Percentiles rank a stretch among this genome's conserved stretches.
These are phyloP conservation scores for Synergus itoensis DNA, from an alignment of 2,888 invertebrate genomes.

Conservation along the genomic window DNA sequence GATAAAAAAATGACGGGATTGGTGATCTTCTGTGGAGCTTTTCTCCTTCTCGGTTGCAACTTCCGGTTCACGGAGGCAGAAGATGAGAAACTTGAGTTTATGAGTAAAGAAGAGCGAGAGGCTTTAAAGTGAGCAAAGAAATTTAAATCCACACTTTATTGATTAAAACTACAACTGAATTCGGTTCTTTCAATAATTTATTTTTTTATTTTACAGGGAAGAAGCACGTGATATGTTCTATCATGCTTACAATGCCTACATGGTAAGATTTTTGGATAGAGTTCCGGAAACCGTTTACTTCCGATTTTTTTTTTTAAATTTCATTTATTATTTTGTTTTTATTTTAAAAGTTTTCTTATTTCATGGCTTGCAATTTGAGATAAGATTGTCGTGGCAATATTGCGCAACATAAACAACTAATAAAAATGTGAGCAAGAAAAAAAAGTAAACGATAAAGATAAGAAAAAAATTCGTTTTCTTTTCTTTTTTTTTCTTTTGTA, in stretches of 20 bases:
- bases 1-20: conserved; percentile 66
- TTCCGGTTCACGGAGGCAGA: conserved; percentile 62
- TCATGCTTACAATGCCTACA: conserved; percentile 96
- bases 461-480: too few relatives aligned
- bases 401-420: neutral
- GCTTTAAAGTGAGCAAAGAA: conserved; percentile 81
- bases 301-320: too few relatives aligned
- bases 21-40: conserved; percentile 63
- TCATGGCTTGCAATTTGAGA: neutral
- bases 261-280: conserved; percentile 80
- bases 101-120: conserved; percentile 84
- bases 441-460: neutral
- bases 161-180: neutral
- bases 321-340: too few relatives aligned
- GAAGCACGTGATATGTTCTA: conserved; percentile 97
- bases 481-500: neutral
- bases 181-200: neutral
- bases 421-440: neutral
- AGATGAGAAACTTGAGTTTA: conserved; percentile 75
- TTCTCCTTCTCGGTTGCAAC: conserved; percentile 67
- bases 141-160: neutral
- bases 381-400: neutral
- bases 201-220: conserved; percentile 82
- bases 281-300: too few relatives aligned
- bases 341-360: too few relatives aligned